Conservation (phyloP, 2,797 vertebrate species). For the Anisognathus igniventris region DNA sequence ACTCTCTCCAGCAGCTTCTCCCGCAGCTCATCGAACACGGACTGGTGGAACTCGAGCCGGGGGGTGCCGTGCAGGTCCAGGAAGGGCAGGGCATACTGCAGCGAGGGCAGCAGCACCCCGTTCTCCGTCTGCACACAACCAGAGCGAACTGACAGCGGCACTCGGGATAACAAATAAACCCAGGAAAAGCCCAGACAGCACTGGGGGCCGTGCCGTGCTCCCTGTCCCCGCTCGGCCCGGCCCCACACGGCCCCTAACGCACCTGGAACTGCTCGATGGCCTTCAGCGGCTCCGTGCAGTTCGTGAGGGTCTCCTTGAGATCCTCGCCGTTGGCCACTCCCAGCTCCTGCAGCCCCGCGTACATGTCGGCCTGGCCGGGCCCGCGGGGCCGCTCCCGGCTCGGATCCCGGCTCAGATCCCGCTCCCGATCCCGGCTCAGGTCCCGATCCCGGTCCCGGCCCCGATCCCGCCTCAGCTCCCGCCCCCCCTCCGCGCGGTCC, state of each 20-base stretch:
- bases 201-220: no score
- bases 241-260: background rate
- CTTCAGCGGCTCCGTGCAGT: conserved; percentile 96
- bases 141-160: background rate
- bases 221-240: background rate
- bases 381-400: background rate
- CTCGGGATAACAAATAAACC: accelerated
- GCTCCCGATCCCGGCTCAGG: accelerated
- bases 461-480: background rate
- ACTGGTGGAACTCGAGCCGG: conserved; percentile 97
- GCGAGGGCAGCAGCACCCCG: conserved; percentile 92
- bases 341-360: conserved; percentile 91
- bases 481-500: background rate
- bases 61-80: conserved; percentile 95
- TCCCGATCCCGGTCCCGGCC: accelerated
- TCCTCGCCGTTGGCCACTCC: conserved; percentile 96
- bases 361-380: conserved; percentile 72
- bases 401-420: background rate
- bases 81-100: conserved; percentile 95
- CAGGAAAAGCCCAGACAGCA: accelerated
- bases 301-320: conserved; percentile 94
- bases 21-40: conserved; percentile 93
- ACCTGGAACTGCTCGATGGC: conserved; percentile 99
- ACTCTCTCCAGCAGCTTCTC: conserved; percentile 96
- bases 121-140: conserved; percentile 84